Percentiles rank a stretch among this genome's conserved stretches.
Conservation (phyloP, 2,113 vertebrate genomes). For the Galbula dea region DNA sequence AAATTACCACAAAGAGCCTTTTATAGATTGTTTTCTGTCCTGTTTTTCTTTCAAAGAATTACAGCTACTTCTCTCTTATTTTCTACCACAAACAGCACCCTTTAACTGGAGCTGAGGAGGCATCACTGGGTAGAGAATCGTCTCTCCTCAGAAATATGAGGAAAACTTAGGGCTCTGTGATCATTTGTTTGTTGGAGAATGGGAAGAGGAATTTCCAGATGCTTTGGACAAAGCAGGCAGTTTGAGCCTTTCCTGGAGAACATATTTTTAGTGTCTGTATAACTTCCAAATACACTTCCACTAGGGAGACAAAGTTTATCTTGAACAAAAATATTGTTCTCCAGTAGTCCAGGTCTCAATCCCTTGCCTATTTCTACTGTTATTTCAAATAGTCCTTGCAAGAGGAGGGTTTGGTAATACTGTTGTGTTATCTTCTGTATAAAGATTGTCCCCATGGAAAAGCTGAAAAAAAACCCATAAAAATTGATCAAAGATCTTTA, state of each 20-base stretch:
- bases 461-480: not conserved
- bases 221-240: not conserved
- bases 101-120: not conserved
- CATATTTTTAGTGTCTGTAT: not conserved
- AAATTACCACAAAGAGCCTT: slow-evolving; percentile 66
- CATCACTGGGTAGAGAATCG: not conserved
- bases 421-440: not conserved
- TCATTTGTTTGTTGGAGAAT: slow-evolving; percentile 1
- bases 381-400: not conserved
- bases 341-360: not conserved
- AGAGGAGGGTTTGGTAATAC: not conserved
- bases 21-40: slow-evolving; percentile 59
- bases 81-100: not conserved
- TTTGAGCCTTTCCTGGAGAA: slow-evolving; percentile 13
- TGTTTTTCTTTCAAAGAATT: slow-evolving; percentile 61
- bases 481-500: not conserved
- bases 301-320: not conserved
- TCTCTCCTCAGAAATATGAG: not conserved
- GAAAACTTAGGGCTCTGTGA: not conserved
- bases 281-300: not conserved
- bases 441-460: not conserved
- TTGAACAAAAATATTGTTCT: not conserved
- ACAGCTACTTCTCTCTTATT: slow-evolving; percentile 49
- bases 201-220: not conserved
- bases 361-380: not conserved